Conservation (phyloP, 2,888 invertebrate genomes). For the Drosophila siamana region DNA sequence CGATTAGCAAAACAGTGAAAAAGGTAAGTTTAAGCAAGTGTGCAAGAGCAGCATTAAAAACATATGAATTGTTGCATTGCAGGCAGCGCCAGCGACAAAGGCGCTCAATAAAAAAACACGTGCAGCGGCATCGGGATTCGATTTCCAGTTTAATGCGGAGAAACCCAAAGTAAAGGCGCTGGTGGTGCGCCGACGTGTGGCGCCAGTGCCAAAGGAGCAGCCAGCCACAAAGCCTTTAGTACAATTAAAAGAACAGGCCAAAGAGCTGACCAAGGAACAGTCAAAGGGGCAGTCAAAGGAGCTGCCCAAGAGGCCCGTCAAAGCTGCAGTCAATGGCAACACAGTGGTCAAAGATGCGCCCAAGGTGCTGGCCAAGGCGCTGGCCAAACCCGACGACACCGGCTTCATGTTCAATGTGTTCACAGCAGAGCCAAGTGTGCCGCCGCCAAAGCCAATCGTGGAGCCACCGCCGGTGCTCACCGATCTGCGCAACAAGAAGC, state of each 20-base stretch:
- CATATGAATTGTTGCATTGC: background rate
- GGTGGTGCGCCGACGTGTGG: slow-evolving; percentile 77
- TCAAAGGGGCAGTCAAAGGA: background rate
- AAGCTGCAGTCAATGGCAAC: background rate
- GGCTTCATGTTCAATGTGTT: slow-evolving; percentile 25
- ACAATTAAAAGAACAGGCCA: background rate
- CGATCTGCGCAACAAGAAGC: slow-evolving; percentile 29
- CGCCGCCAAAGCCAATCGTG: background rate
- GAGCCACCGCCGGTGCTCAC: background rate
- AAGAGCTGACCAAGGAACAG: background rate
- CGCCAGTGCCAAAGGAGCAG: background rate
- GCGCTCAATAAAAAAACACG: slow-evolving; percentile 16
- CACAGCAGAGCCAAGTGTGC: background rate
- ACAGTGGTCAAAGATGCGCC: background rate
- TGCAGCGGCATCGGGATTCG: slow-evolving; percentile 19
- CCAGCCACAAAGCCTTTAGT: background rate
- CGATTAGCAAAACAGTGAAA: slow-evolving; percentile 40
- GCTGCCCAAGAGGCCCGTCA: background rate
- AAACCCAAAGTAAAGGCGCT: slow-evolving; percentile 82
- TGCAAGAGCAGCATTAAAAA: background rate
- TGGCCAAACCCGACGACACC: background rate
- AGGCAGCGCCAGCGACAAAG: slow-evolving; percentile 10
- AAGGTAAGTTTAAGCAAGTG: slow-evolving; percentile 44
- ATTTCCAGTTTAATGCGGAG: slow-evolving; percentile 62
- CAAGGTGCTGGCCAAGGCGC: background rate